phyloP scores from a whole-genome alignment of 1,140 invertebrate genomes.

The Drosophila parabipectinata region DNA sequence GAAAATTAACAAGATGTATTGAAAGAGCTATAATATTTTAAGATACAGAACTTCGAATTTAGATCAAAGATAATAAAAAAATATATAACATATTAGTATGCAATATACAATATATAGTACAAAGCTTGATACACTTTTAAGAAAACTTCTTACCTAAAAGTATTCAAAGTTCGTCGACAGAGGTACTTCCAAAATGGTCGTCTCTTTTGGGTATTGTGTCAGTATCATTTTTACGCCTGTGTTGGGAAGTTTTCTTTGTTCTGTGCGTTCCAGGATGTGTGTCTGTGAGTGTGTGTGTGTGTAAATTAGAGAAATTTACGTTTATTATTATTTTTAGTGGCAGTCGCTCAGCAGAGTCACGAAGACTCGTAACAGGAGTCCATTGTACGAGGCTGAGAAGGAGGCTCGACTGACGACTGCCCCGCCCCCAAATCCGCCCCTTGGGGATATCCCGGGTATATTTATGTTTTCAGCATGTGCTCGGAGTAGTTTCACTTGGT shows the following conservation, averaged over 20 bases:
- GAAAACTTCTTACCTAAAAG: slow-evolving; percentile 11
- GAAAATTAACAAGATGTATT: no score
- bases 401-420: slow-evolving; percentile 21
- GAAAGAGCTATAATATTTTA: no score
- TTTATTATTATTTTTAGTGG: slow-evolving; percentile 81
- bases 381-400: slow-evolving; percentile 44
- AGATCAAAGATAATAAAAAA: no score
- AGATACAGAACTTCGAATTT: no score
- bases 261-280: not conserved
- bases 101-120: no score
- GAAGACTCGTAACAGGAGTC: slow-evolving; percentile 47
- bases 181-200: not conserved
- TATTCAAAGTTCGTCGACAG: slow-evolving; percentile 11
- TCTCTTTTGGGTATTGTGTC: slow-evolving; percentile 18
- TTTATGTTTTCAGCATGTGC: slow-evolving; percentile 64
- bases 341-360: slow-evolving; percentile 66
- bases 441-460: slow-evolving; percentile 59
- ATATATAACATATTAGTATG: no score
- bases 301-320: slow-evolving; percentile 81
- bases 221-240: slow-evolving; percentile 9
- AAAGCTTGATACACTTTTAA: not conserved
- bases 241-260: slow-evolving; percentile 29
- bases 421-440: slow-evolving; percentile 6
- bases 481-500: slow-evolving; percentile 47
- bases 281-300: slow-evolving; percentile 35